Evolutionary conservation across 2,113 vertebrate genomes (phyloP), one percentile per base, ranked within the genome.

Genomic region (Suncus etruscus): DNA sequence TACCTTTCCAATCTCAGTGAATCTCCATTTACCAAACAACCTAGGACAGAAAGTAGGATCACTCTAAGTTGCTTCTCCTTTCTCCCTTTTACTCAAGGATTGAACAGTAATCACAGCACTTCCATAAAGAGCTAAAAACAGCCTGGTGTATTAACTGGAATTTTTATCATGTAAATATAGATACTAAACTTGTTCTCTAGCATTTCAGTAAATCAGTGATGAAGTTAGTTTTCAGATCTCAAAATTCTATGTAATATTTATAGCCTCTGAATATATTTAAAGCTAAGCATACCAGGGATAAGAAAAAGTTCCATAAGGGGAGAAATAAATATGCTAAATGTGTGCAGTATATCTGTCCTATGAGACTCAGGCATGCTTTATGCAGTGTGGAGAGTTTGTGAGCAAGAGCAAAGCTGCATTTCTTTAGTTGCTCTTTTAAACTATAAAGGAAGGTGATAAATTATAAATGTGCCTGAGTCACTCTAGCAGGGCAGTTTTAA

Each of bases 311-410:
- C 90, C 83, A 86, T 83, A 86, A 70, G 90, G 73, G 89, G 87
- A 92, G 90, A 96, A 94, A 95, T 95, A 97, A 96, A 95, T 95
- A 96, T 89, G 87, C 88, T 95, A 94, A 96, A 83, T 90, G 90
- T 47, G 90, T 90, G 90, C 86, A 63, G 80, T 91, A 50, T 93
- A 92, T 94, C 93, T 94, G 86, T 91, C 94, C 91, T 95, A 20
- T 3, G 82, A 90, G 87, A 86, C 80, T 45, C 91, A 48, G 83
- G 72, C 54, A 63, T 29, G 73, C 80, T 80, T 96, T 86, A 91
- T 66, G 79, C 27, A 51, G 85, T 70, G 73, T 65, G 25, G 91
- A 90, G 94, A 82, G 68, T 74, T 54, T 74, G 93, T 87, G 95
- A 80, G 72, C 70, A 81, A 86, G 73, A 91, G 85, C 74, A 68